Percentiles rank a stretch among this genome's conserved stretches.
phyloP scores from a whole-genome alignment of 2,797 vertebrate species.

The Pagetopsis macropterus region DNA sequence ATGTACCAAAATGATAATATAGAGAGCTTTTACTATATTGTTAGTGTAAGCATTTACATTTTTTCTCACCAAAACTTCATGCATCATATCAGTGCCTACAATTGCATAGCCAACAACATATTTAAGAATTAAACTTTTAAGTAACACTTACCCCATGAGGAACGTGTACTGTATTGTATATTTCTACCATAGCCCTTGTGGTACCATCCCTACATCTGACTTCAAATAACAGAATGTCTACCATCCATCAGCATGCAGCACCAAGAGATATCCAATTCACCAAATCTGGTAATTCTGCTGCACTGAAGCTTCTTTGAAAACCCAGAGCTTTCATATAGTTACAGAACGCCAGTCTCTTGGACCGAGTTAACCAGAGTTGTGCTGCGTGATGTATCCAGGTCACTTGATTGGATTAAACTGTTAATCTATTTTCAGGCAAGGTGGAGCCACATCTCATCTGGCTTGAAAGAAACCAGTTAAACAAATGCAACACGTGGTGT shows the following conservation, averaged over 20 bases:
- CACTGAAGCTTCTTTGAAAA: neutral
- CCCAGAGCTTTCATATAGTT: neutral
- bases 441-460: conserved; percentile 24
- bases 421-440: conserved; percentile 51
- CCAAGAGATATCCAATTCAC: neutral
- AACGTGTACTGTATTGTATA: neutral
- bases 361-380: conserved; percentile 26
- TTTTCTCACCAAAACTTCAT: neutral
- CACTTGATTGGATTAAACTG: conserved; percentile 61
- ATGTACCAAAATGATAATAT: neutral
- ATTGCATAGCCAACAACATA: neutral
- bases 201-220: conserved; percentile 23
- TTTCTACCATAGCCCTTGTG: neutral
- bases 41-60: neutral
- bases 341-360: neutral
- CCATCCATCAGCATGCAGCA: neutral
- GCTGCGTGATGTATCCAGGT: conserved; percentile 53
- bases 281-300: neutral
- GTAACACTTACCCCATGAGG: conserved; percentile 21
- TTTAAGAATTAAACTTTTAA: neutral
- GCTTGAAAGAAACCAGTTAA: conserved; percentile 6
- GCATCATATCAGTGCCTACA: neutral
- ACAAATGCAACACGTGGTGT: conserved; percentile 4
- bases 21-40: neutral
- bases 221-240: neutral